Evolutionary conservation across 2,113 vertebrate species (phyloP).

Genomic region (Mustela lutreola): DNA sequence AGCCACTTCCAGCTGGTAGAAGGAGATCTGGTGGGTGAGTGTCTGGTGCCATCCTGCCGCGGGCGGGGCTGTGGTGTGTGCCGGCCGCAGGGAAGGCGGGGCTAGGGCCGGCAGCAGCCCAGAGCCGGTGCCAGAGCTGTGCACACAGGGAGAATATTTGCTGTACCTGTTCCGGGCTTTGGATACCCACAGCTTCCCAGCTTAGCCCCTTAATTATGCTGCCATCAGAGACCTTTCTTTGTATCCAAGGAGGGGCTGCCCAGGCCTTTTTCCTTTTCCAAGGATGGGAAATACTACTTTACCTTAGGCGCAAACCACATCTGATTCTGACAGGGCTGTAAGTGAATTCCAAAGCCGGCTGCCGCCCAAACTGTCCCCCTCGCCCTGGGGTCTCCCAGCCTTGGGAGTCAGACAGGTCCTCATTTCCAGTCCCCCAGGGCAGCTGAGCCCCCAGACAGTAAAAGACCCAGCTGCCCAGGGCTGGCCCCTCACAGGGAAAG

Average conservation of each 20-base stretch:
- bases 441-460: conserved; percentile 41
- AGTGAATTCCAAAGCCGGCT: conserved; percentile 54
- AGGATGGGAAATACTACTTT: neutral
- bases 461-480: conserved; percentile 2
- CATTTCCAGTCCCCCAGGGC: neutral
- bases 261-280: conserved; percentile 8
- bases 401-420: conserved; percentile 60
- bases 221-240: conserved; percentile 15
- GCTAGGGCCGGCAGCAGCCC: neutral
- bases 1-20: conserved; percentile 63
- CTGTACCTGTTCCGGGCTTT: neutral
- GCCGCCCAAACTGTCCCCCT: neutral
- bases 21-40: neutral
- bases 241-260: conserved; percentile 47
- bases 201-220: neutral
- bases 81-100: neutral
- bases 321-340: conserved; percentile 28
- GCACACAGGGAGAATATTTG: neutral
- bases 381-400: neutral
- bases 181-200: conserved; percentile 2
- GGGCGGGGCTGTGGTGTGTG: conserved; percentile 40
- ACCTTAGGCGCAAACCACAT: conserved; percentile 43
- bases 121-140: neutral
- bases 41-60: conserved; percentile 59
- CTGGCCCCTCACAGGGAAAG: conserved; percentile 52